Evolutionary conservation across 2,113 vertebrate genomes (phyloP).

Genomic region (Anhinga anhinga): DNA sequence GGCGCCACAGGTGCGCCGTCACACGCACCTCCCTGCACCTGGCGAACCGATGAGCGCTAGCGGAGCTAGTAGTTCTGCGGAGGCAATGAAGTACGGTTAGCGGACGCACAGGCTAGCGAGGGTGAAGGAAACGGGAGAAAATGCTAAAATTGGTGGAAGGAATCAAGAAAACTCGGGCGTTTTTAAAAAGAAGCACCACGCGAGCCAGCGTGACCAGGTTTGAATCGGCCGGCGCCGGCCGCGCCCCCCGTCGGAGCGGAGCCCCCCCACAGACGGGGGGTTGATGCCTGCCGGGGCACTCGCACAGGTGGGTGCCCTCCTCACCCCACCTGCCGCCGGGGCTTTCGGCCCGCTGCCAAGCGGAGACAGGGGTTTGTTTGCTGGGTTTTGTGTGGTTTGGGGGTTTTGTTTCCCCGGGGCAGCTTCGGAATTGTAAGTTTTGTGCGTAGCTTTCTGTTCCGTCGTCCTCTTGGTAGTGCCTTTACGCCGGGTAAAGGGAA

Average conservation of each 20-base stretch:
- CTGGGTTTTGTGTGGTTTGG: background rate
- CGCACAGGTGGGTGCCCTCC: no score
- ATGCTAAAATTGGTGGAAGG: accelerated
- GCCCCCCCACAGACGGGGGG: background rate
- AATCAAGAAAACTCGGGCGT: no score
- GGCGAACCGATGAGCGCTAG: accelerated
- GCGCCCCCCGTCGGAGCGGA: accelerated
- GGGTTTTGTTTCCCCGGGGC: background rate
- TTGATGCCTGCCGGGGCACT: no score
- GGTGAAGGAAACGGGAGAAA: background rate
- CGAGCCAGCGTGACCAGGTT: accelerated
- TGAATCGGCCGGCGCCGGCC: accelerated
- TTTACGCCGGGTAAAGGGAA: background rate
- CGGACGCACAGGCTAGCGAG: no score
- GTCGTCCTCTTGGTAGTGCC: no score
- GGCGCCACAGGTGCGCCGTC: accelerated
- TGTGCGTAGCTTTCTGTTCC: background rate
- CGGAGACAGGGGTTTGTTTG: background rate
- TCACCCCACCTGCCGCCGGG: accelerated
- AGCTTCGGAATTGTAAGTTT: background rate
- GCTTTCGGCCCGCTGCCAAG: no score
- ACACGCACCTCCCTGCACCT: accelerated
- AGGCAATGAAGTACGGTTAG: accelerated
- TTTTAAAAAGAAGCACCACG: background rate
- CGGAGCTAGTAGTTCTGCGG: accelerated